phyloP scores from a whole-genome alignment of 1,140 invertebrate species.

The Diploscapter pachys region DNA sequence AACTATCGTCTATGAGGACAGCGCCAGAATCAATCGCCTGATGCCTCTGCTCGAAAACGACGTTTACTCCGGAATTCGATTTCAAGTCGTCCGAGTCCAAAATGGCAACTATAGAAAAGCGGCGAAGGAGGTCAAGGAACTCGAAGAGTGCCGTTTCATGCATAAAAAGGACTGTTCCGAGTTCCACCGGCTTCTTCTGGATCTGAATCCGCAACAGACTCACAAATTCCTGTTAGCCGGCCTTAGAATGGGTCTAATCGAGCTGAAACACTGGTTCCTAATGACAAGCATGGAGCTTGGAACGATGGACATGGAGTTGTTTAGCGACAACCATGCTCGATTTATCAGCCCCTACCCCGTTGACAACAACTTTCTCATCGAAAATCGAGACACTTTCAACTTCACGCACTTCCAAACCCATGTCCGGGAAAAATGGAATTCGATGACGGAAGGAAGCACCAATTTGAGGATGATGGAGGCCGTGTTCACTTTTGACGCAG shows the following conservation, averaged over 20 bases:
- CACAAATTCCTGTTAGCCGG: slow-evolving; percentile 52
- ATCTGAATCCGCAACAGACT: slow-evolving; percentile 53
- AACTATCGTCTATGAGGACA: slow-evolving; percentile 52
- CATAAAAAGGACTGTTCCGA: slow-evolving; percentile 48
- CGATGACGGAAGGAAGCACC: slow-evolving; percentile 30
- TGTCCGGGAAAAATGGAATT: slow-evolving; percentile 37
- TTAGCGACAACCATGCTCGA: slow-evolving; percentile 57
- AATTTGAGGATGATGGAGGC: slow-evolving; percentile 56
- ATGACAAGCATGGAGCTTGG: slow-evolving; percentile 54
- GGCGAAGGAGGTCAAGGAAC: slow-evolving; percentile 46
- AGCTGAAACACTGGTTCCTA: slow-evolving; percentile 58
- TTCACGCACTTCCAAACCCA: slow-evolving; percentile 30
- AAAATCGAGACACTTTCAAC: slow-evolving; percentile 30
- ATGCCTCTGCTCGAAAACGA: slow-evolving; percentile 49
- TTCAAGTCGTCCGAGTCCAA: slow-evolving; percentile 49
- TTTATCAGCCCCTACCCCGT: slow-evolving; percentile 50
- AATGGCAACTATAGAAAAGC: slow-evolving; percentile 51
- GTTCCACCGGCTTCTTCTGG: slow-evolving; percentile 51
- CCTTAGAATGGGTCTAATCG: slow-evolving; percentile 57
- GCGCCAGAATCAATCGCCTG: slow-evolving; percentile 36
- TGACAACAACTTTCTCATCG: slow-evolving; percentile 27
- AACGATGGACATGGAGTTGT: slow-evolving; percentile 55
- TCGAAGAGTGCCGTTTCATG: slow-evolving; percentile 49
- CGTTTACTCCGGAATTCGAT: slow-evolving; percentile 46
- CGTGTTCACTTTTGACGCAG: slow-evolving; percentile 48